Evolutionary conservation across 2,797 vertebrate genomes (phyloP).

Genomic region (Sebastes baramenuke): DNA sequence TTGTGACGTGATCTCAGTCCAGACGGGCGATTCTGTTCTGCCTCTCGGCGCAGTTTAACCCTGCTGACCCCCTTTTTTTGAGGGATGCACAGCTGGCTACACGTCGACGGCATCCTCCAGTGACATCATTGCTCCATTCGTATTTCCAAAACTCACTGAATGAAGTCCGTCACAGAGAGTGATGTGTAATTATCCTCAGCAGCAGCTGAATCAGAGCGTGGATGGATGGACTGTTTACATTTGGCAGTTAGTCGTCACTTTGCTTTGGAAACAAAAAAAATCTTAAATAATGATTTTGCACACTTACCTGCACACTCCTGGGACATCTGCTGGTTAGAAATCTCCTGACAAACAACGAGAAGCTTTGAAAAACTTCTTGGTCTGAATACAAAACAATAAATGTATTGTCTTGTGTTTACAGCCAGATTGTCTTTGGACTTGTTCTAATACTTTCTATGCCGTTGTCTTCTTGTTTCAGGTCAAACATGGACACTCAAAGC

Average conservation of each 20-base stretch:
- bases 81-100: constrained; percentile 49
- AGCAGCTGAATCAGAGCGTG: neutral
- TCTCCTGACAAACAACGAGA: neutral
- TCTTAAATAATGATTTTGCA: constrained; percentile 10
- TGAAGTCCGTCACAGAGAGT: neutral
- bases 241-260: neutral
- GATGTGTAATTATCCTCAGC: constrained; percentile 13
- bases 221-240: neutral
- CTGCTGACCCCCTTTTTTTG: constrained; percentile 10
- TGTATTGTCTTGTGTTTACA: neutral
- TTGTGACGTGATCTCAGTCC: constrained; percentile 36
- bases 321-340: constrained; percentile 40
- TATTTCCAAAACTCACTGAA: constrained; percentile 20
- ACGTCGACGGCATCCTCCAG: constrained; percentile 16
- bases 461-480: constrained; percentile 80
- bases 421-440: neutral
- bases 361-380: neutral
- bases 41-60: constrained; percentile 44
- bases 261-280: neutral
- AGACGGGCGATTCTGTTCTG: neutral
- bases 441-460: neutral
- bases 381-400: constrained; percentile 6
- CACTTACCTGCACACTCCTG: neutral
- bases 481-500: constrained; percentile 95
- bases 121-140: constrained; percentile 24